Evolutionary conservation across 1,140 invertebrate species (phyloP), one percentile per base, ranked within the genome.

Genomic region (Bombus haemorrhoidalis): DNA sequence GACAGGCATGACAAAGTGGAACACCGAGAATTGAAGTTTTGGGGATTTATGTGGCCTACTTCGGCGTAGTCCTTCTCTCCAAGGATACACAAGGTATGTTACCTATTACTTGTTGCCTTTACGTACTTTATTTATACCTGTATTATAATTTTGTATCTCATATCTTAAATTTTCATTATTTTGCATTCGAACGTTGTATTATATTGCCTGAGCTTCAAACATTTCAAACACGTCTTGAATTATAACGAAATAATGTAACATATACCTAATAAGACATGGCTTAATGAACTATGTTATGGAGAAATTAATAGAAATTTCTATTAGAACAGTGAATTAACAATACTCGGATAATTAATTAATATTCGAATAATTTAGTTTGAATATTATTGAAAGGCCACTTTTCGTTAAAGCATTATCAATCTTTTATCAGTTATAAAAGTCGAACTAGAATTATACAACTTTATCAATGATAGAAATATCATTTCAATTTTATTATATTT

Each of bases 41-140:
- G 73, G 78, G 78, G 82, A 66, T 87, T 91, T 80, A 71, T 64
- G 62, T 85, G 88, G 86, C 88, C 83, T 83, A 90, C 77, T 90
- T 88, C 57, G 69, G 39, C 75, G 32, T 77, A 81, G 83, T 86
- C 83, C 86, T 87, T 39, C 88, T 47, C 73, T 53, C 72, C 66
- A 73, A 83, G 80, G 77, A 66, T 83, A 82, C 83, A 69, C 88
- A 82, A 90, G 89, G 89, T 90, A 76, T 81, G 86, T 77, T 66
- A 47, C 80, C 64, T 78, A 72, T 85, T 84, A 87, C 86, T 89
- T 82, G 82, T 87, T 82, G 87, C 81, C 87, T 57, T 69, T 53
- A 32, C 28, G 28, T 4, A 2, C 25, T 74, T 47, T 43, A 15
- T 41, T 22, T 57, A 28, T 6, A 13, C 8, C 66, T 10, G 0